Conservation (phyloP, 1,140 invertebrate species). For the Lepidurus packardi region DNA sequence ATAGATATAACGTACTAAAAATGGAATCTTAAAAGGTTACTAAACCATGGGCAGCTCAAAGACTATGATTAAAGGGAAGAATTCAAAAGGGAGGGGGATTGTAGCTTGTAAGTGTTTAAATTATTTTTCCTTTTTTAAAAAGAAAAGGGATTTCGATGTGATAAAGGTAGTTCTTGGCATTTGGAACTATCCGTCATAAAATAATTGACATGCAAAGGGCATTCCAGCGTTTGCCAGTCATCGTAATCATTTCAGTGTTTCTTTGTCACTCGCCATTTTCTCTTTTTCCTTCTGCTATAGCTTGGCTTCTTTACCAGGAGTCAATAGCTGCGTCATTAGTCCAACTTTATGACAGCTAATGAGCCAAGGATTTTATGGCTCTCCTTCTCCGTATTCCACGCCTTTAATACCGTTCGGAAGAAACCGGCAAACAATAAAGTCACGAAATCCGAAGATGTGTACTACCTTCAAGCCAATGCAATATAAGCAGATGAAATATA, state of each 20-base stretch:
- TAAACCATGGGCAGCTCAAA: background rate
- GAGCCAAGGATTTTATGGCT: slow-evolving; percentile 10
- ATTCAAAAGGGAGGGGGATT: background rate
- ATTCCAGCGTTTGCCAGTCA: slow-evolving; percentile 1
- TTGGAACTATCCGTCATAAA: slow-evolving; percentile 5
- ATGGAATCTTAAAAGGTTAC: too few relatives aligned
- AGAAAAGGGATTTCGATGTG: background rate
- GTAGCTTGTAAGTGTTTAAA: background rate
- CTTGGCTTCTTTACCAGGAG: background rate
- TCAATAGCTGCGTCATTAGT: background rate
- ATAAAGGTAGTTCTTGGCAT: background rate
- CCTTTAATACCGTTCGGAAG: background rate
- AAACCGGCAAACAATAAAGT: background rate
- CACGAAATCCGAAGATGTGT: background rate
- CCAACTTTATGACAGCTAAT: slow-evolving; percentile 6
- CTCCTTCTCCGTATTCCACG: background rate
- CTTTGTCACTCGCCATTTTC: background rate
- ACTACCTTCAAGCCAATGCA: background rate
- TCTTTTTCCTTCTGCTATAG: background rate
- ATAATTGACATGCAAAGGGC: slow-evolving; percentile 14
- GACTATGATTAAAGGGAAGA: background rate
- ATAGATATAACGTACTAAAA: too few relatives aligned
- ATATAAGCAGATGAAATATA: background rate
- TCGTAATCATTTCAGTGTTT: background rate
- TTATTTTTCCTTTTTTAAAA: background rate